Base-by-base conservation (phyloP, 2,797 vertebrate genomes). In the Sebastes miniatus region DNA sequence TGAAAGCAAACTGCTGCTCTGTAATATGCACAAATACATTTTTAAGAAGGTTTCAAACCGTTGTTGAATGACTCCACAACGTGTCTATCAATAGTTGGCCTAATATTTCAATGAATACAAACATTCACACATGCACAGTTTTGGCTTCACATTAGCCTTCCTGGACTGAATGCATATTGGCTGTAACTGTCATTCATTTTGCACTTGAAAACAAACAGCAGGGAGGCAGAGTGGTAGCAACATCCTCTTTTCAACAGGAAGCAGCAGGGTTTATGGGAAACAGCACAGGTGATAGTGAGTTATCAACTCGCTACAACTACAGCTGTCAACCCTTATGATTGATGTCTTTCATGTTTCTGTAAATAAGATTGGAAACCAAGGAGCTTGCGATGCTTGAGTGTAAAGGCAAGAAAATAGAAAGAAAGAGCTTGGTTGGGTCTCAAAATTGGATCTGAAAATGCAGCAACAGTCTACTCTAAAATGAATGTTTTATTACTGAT, bases 281-380 rank as follows among this genome's bases (percentile, higher is more conserved):
- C 25, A 29, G 68, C 73, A 65, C 80, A 88, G 57, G 80, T 79
- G 73, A 27, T 4, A 3, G 20, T 25, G 56, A 86, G 71, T 77
- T 70, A 81, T 86, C 76, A 85, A 43, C 64, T 20, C 4, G 1
- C 47, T 66, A 52, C 66, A 79, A 70, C 71, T 50, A 20, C 50
- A 67, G 69, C 80, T 67, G 74, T 75, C 87, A 77, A 12, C 29
- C 18, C 12, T 5, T n/a, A 27, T 43, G 32, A 85, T n/a, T 65
- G 80, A 91, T 88, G 82, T 73, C 59, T 61, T 79, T 71, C 58
- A 18, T 59, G 11, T 32, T 63, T 57, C 54, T 56, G 11, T 75
- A 31, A 79, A 71, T 75, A 58, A 63, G 3, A 56, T 25, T 24
- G 22, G 34, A 68, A 73, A 74, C 13, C 31, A 75, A 84, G 77